phyloP scores from a whole-genome alignment of 2,888 invertebrate genomes.

The Himalopsyche kuldschensis region DNA sequence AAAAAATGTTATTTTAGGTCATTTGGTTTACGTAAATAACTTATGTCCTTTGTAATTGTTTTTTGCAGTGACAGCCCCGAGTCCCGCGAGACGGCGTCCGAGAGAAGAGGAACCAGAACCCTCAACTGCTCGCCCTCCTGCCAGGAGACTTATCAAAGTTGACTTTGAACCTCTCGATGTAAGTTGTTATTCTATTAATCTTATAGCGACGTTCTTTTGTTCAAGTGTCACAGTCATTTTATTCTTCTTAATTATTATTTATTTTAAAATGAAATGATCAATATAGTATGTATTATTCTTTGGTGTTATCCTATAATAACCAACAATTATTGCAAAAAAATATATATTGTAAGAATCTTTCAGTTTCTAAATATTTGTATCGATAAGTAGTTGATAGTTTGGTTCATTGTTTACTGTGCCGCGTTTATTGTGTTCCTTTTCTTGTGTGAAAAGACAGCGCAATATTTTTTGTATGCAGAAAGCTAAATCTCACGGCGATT shows the following conservation, averaged over 20 bases:
- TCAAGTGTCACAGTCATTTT: no score
- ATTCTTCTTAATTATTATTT: no score
- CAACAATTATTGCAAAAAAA: no score
- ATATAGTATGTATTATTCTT: no score
- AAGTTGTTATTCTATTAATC: constrained; percentile 42
- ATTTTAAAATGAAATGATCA: no score
- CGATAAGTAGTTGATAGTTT: not conserved
- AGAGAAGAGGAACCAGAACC: constrained; percentile 46
- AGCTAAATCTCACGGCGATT: not conserved
- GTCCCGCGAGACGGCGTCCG: constrained; percentile 43
- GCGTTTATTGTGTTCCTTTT: not conserved
- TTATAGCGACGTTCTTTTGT: no score
- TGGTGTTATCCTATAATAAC: no score
- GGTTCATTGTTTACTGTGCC: not conserved
- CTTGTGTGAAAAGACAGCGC: not conserved
- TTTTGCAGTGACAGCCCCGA: constrained; percentile 49
- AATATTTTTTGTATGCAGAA: not conserved
- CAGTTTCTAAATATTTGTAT: no score
- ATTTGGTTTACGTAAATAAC: not conserved
- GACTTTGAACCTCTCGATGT: constrained; percentile 78
- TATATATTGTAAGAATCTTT: no score
- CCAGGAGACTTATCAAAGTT: constrained; percentile 77
- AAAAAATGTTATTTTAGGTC: no score
- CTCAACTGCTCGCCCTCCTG: constrained; percentile 56
- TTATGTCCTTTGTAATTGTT: not conserved